Percentiles rank a stretch among this genome's conserved stretches.
Evolutionary conservation across 2,113 vertebrate species (phyloP).

Genomic region (Sclerurus mexicanus): DNA sequence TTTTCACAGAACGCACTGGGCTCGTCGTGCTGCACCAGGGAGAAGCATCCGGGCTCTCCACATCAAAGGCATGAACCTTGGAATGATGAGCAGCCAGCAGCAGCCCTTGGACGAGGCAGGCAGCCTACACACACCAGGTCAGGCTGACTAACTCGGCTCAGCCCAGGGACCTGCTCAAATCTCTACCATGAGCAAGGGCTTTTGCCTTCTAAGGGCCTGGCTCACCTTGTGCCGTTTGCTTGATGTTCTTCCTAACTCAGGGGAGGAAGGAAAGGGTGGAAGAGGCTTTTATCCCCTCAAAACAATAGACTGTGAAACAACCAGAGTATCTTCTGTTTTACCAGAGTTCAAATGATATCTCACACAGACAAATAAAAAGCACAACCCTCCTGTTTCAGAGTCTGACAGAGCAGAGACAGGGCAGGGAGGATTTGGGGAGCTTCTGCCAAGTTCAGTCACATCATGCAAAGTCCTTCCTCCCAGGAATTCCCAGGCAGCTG

Average conservation of each 20-base stretch:
- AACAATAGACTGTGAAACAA: not conserved
- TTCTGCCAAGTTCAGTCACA: not conserved
- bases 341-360: not conserved
- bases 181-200: not conserved
- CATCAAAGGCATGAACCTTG: not conserved
- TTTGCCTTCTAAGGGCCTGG: not conserved
- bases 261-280: slow-evolving; percentile 37
- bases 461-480: not conserved
- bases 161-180: not conserved
- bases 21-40: not conserved
- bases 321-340: not conserved
- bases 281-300: not conserved
- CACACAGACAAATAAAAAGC: not conserved
- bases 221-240: not conserved
- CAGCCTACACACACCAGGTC: not conserved
- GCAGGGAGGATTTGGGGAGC: not conserved
- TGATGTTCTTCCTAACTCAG: not conserved
- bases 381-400: rapidly evolving
- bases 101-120: not conserved
- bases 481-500: not conserved
- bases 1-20: not conserved
- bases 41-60: not conserved
- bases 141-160: not conserved
- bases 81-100: not conserved
- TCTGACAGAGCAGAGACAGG: not conserved